These are phyloP conservation scores for Phalacrocorax carbo DNA, from an alignment of 2,113 vertebrate species.

Conservation along the genomic window DNA sequence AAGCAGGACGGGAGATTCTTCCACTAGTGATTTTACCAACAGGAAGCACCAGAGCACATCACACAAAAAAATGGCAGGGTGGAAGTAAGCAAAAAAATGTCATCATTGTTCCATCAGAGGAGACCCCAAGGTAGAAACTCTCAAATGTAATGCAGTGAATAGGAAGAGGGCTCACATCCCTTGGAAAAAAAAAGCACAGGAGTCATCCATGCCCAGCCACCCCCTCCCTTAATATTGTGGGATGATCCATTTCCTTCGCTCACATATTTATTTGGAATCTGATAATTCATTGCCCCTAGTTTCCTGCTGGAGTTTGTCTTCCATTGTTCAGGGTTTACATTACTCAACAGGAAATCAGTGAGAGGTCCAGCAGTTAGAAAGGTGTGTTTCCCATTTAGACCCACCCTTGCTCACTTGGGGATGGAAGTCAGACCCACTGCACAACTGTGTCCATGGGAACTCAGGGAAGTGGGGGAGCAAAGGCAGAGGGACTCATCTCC, in stretches of 20 bases:
- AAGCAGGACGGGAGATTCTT: background rate
- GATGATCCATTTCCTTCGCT: conserved; percentile 22
- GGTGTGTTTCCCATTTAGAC: conserved; percentile 32
- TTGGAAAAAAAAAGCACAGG: background rate
- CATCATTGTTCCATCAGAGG: background rate
- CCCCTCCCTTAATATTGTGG: background rate
- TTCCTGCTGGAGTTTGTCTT: conserved; percentile 62
- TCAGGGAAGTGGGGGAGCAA: background rate
- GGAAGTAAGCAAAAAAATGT: background rate
- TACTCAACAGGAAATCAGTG: conserved; percentile 61
- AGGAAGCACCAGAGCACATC: background rate
- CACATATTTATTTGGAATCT: conserved; percentile 50
- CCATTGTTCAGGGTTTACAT: conserved; percentile 60
- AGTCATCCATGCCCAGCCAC: background rate
- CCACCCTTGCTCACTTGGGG: background rate
- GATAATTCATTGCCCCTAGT: conserved; percentile 46
- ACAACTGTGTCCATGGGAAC: background rate
- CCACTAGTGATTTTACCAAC: background rate
- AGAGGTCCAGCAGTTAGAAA: conserved; percentile 52
- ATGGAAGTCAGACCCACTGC: background rate
- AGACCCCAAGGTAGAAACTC: background rate
- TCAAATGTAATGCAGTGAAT: background rate
- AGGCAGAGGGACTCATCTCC: background rate
- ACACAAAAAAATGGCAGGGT: background rate
- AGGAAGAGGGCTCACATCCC: conserved; percentile 27